phyloP scores from a whole-genome alignment of 2,113 vertebrate genomes.

The Coregonus clupeaformis region DNA sequence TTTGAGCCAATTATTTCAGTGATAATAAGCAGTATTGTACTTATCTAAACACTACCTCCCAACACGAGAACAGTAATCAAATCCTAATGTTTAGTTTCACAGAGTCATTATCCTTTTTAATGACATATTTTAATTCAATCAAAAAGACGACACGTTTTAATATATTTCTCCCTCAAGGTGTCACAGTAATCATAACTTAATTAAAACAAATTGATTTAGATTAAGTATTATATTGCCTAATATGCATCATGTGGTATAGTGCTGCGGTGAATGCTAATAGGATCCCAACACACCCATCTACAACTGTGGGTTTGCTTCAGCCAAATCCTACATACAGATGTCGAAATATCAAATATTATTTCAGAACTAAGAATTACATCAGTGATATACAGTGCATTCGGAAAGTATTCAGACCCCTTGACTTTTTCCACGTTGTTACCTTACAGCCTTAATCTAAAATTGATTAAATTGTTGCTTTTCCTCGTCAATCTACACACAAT shows the following conservation, averaged over 20 bases:
- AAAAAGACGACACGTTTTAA: slow-evolving; percentile 59
- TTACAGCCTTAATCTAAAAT: too few species aligned
- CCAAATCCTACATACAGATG: not conserved
- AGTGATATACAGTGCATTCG: too few species aligned
- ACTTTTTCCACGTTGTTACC: too few species aligned
- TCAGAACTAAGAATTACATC: not conserved
- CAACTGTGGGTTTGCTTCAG: not conserved
- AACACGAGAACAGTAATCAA: slow-evolving; percentile 68
- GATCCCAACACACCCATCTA: not conserved
- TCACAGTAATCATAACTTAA: slow-evolving; percentile 47
- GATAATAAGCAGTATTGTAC: slow-evolving; percentile 64
- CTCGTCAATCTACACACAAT: too few species aligned
- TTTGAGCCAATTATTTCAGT: slow-evolving; percentile 53
- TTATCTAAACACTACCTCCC: slow-evolving; percentile 63
- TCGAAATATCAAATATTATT: not conserved
- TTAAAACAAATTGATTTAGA: slow-evolving; percentile 64
- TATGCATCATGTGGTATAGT: not conserved
- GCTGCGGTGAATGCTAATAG: slow-evolving; percentile 8
- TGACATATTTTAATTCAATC: slow-evolving; percentile 73
- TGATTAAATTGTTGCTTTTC: too few species aligned
- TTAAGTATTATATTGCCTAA: slow-evolving; percentile 51
- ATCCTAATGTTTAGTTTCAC: slow-evolving; percentile 64
- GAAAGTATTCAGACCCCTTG: too few species aligned
- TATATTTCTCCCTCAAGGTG: slow-evolving; percentile 57
- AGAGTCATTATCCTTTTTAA: slow-evolving; percentile 72